Base-by-base conservation (phyloP, 2,888 invertebrate species). In the Synanthedon vespiformis region DNA sequence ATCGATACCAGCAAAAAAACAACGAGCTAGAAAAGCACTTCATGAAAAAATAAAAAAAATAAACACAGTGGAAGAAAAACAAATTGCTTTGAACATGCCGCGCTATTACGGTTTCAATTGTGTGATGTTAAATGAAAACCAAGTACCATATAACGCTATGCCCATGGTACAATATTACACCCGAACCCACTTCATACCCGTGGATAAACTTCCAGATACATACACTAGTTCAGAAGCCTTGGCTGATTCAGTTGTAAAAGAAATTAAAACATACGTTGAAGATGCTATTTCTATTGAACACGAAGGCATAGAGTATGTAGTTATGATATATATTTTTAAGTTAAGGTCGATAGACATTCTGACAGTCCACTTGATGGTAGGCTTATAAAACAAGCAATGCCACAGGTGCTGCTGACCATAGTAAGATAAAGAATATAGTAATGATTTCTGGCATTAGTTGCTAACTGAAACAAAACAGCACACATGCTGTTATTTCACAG, bases 61-160 rank as follows among this genome's bases (percentile, higher is more conserved):
- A 11, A 88, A 90, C 54, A 95, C 94, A 0, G 89, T 95, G 0
- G 96, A 96, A 80, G 95, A 95, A 72, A 96, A 96, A 69, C 88
- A 94, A 62, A 91, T 95, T 52, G 94, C 93, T 61, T 67, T 95
- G 22, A 95, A 95, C 72, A 92, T 95, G 91, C 94, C 94, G 0
- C 89, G 89, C 51, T 95, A 92, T 72, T 96, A 94, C 72, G 95
- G 96, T 1, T 95, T 91, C 85, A 89, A 89, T 64, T 89, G 90
- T 54, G 74, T 91, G 1, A 77, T 90, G 63, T 69, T 95, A 3
- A 73, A 80, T 2, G 94, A 94, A 68, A 77, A 89, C 50, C 60
- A 60, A 12, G 60, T 89, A 22, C 92, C 91, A 0, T 95, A 94
- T 64, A 91, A 94, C 75, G 89, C 90, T 49, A 74, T 95, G 69